These are phyloP conservation scores for Drosophila anomalata DNA, from an alignment of 2,888 invertebrate species.

Conservation along the genomic window DNA sequence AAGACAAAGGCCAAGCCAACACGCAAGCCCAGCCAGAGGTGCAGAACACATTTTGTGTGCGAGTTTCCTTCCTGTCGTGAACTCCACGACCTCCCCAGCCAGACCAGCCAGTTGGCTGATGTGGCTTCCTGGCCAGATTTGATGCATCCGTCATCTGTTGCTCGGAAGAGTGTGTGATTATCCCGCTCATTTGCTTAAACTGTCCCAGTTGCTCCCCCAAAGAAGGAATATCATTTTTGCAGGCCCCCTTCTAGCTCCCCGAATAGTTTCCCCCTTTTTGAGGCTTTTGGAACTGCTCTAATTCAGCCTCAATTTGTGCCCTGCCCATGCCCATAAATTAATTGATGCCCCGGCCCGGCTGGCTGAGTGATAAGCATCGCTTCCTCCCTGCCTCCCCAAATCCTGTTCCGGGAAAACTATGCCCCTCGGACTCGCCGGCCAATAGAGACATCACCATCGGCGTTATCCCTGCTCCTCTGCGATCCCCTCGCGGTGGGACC, in stretches of 20 bases:
- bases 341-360: slow-evolving; percentile 53
- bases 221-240: too few species aligned
- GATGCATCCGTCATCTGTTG: slow-evolving; percentile 20
- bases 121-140: slow-evolving; percentile 28
- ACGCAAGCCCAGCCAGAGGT: slow-evolving; percentile 68
- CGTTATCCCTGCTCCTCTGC: slow-evolving; percentile 3
- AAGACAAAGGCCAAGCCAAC: slow-evolving; percentile 38
- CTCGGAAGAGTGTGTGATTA: slow-evolving; percentile 2
- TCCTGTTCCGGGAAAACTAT: slow-evolving; percentile 56
- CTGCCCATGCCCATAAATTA: slow-evolving; percentile 83
- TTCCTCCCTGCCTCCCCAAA: slow-evolving; percentile 4
- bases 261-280: background rate
- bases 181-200: background rate
- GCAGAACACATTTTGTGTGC: slow-evolving; percentile 71
- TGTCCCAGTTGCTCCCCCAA: background rate
- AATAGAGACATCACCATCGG: slow-evolving; percentile 72
- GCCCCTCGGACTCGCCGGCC: slow-evolving; percentile 60
- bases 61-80: slow-evolving; percentile 37
- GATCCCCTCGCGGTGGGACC: background rate
- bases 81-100: slow-evolving; percentile 11
- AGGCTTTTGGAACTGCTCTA: slow-evolving; percentile 56
- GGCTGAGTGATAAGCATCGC: slow-evolving; percentile 62
- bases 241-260: too few species aligned
- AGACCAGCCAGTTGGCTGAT: slow-evolving; percentile 34
- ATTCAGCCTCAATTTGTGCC: slow-evolving; percentile 82